Evolutionary conservation across 2,113 vertebrate genomes (phyloP).

Genomic region (Hucho hucho): DNA sequence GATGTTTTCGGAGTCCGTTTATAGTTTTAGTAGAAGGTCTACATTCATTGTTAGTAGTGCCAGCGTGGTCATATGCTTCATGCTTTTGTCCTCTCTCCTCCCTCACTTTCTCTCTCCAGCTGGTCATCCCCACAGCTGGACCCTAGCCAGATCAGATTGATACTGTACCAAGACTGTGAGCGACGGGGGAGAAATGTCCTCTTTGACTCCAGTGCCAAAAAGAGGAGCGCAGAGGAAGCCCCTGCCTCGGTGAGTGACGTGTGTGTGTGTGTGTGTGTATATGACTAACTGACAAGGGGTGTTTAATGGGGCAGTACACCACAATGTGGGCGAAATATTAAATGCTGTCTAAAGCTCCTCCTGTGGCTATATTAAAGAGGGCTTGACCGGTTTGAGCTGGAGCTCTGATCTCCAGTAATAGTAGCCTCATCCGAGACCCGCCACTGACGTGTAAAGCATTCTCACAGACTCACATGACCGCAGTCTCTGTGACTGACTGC

Average conservation of each 20-base stretch:
- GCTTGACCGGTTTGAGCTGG: slow-evolving; percentile 60
- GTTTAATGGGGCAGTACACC: not conserved
- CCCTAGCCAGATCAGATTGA: slow-evolving; percentile 92
- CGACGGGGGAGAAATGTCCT: slow-evolving; percentile 94
- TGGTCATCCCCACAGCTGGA: slow-evolving; percentile 95
- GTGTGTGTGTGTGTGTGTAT: not conserved
- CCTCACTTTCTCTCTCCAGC: slow-evolving; percentile 60
- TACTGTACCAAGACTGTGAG: slow-evolving; percentile 98
- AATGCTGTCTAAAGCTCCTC: slow-evolving; percentile 27
- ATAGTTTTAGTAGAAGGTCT: not conserved
- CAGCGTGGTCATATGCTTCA: not conserved
- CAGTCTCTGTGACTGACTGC: slow-evolving; percentile 29
- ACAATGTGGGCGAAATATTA: not conserved
- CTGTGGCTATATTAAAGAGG: slow-evolving; percentile 27
- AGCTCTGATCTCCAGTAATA: slow-evolving; percentile 66
- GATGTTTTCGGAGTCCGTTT: not conserved
- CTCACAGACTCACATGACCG: slow-evolving; percentile 67
- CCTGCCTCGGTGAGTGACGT: slow-evolving; percentile 82
- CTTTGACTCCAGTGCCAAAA: slow-evolving; percentile 93
- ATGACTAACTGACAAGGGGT: not conserved
- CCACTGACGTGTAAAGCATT: slow-evolving; percentile 59
- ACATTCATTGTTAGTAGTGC: not conserved
- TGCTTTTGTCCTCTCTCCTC: not conserved
- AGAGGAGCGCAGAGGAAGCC: slow-evolving; percentile 84
- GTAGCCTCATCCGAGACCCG: slow-evolving; percentile 66